A percentile compares a stretch with the other conserved stretches of the same genome.
phyloP scores from a whole-genome alignment of 2,797 vertebrate species.

The Squalus acanthias region DNA sequence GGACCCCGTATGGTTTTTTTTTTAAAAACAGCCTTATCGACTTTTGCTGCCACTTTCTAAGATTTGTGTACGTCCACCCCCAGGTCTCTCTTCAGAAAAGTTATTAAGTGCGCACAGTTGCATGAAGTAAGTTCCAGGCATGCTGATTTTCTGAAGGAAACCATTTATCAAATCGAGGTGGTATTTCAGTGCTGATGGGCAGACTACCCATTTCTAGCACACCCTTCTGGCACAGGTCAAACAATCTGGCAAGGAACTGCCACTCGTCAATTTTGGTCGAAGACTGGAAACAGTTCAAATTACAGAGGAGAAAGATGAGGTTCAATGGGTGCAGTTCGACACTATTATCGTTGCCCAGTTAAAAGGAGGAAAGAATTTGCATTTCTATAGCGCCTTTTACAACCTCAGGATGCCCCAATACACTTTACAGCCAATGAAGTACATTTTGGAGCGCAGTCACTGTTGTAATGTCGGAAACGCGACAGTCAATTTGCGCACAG shows the following conservation, averaged over 20 bases:
- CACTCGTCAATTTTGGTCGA: background rate
- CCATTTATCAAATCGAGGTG: background rate
- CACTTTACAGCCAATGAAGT: no score
- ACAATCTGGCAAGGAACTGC: background rate
- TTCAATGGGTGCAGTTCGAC: background rate
- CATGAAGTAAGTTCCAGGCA: no score
- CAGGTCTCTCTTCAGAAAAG: no score
- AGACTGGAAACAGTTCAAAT: background rate
- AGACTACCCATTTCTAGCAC: background rate
- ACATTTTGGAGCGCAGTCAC: no score
- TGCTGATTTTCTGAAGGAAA: background rate
- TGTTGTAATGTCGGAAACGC: no score
- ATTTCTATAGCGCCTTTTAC: background rate
- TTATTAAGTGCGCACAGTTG: no score
- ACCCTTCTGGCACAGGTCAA: background rate
- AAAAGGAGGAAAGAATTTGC: background rate
- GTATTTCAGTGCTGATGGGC: background rate
- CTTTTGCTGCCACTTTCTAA: no score
- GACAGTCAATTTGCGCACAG: background rate
- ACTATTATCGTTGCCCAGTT: background rate
- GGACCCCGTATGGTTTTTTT: no score
- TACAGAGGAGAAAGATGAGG: background rate
- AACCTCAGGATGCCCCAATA: background rate
- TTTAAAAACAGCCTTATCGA: no score
- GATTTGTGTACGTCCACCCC: no score